Percentiles rank a stretch among this genome's conserved stretches.
phyloP scores from a whole-genome alignment of 2,888 invertebrate genomes.

The Mystacides longicornis region DNA sequence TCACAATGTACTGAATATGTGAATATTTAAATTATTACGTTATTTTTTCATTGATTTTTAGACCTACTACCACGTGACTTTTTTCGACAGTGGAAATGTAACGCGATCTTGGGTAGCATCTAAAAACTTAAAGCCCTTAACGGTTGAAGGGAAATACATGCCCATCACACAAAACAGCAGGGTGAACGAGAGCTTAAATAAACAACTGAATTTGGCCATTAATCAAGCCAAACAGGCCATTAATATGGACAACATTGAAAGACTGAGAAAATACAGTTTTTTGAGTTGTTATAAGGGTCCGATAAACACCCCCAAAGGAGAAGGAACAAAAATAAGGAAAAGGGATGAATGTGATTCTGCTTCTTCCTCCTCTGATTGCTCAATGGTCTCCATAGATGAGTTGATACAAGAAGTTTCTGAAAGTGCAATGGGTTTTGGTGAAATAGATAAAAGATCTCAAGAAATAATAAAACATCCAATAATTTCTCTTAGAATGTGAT shows the following conservation, averaged over 20 bases:
- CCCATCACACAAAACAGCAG: not conserved
- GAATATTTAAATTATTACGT: too few species aligned
- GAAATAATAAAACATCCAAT: too few species aligned
- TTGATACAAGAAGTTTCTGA: not conserved
- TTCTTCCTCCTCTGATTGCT: too few species aligned
- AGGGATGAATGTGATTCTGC: too few species aligned
- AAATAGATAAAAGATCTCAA: too few species aligned
- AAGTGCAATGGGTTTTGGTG: not conserved
- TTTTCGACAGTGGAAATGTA: constrained; percentile 41
- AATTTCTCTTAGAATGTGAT: too few species aligned
- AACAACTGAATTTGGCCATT: constrained; percentile 36
- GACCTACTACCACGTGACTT: constrained; percentile 50
- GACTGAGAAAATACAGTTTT: constrained; percentile 44
- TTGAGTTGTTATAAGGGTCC: constrained; percentile 39
- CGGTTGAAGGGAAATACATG: constrained; percentile 8
- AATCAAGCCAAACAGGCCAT: constrained; percentile 40
- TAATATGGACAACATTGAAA: constrained; percentile 32
- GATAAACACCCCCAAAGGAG: constrained; percentile 33
- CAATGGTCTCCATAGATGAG: too few species aligned
- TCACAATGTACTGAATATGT: too few species aligned
- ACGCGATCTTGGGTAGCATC: constrained; percentile 44
- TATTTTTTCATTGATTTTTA: too few species aligned
- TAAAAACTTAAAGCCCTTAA: constrained; percentile 37
- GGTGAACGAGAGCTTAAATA: constrained; percentile 29
- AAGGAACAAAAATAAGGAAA: too few species aligned